Conservation (phyloP, 2,113 vertebrate species). For the Gallinago jamesoni region DNA sequence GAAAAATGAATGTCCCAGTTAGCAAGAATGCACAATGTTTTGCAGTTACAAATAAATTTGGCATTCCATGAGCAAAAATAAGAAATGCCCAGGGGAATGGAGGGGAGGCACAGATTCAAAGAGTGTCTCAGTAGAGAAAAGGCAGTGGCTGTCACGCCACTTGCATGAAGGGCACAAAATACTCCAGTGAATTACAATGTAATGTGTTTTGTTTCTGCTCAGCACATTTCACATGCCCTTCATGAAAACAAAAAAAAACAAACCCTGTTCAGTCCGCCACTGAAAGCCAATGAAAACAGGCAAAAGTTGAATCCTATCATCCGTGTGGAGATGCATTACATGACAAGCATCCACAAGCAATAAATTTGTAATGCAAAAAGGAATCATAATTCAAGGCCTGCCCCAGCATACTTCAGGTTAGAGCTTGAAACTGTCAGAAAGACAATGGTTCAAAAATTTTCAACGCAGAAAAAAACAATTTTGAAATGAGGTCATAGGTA, state of each 20-base stretch:
- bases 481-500: neutral
- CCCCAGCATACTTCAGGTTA: neutral
- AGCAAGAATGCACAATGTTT: neutral
- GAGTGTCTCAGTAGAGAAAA: neutral
- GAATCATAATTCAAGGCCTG: slow-evolving; percentile 12
- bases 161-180: neutral
- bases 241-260: neutral
- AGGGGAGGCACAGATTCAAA: neutral
- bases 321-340: neutral
- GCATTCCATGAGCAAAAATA: neutral
- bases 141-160: neutral
- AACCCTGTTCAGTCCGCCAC: neutral
- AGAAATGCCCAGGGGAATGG: neutral
- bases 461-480: neutral
- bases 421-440: slow-evolving; percentile 4
- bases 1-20: neutral
- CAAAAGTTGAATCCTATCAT: slow-evolving; percentile 13
- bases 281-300: slow-evolving; percentile 19
- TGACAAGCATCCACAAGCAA: slow-evolving; percentile 21
- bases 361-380: slow-evolving; percentile 33
- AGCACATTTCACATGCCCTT: neutral
- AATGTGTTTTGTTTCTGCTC: neutral
- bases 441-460: neutral
- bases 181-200: neutral
- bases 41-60: neutral